These are phyloP conservation scores for Oryzias dopingdopingensis DNA, from an alignment of 2,797 vertebrate genomes.

Conservation along the genomic window DNA sequence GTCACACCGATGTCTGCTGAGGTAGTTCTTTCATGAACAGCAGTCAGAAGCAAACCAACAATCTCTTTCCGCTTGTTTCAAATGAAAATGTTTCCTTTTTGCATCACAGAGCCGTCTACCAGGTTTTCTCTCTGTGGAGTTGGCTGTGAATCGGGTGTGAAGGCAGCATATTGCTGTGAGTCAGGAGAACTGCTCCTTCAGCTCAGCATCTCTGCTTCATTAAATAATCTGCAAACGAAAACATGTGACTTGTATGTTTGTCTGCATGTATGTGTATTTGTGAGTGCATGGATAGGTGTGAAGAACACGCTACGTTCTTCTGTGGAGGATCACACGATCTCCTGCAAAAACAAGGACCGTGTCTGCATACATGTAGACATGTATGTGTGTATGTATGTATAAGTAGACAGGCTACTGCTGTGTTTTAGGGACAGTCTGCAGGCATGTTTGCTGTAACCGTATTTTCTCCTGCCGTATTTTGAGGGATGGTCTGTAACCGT, in stretches of 20 bases:
- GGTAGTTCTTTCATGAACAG: slow-evolving; percentile 6
- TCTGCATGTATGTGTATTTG: slow-evolving; percentile 30
- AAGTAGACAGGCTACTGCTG: too few relatives aligned
- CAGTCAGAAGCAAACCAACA: background rate
- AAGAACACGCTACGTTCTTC: slow-evolving; percentile 44
- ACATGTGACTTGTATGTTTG: slow-evolving; percentile 14
- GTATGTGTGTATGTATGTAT: too few relatives aligned
- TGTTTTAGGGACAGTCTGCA: too few relatives aligned
- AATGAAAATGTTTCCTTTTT: slow-evolving; percentile 31
- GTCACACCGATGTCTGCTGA: slow-evolving; percentile 6
- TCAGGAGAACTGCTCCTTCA: slow-evolving; percentile 23
- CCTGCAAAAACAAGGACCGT: slow-evolving; percentile 22
- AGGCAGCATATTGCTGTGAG: slow-evolving; percentile 37
- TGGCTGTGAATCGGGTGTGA: slow-evolving; percentile 40
- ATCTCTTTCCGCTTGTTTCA: slow-evolving; percentile 5
- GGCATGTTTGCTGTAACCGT: too few relatives aligned
- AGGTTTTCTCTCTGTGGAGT: slow-evolving; percentile 19
- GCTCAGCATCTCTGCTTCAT: slow-evolving; percentile 34
- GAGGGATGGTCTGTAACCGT: too few relatives aligned
- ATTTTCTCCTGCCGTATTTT: too few relatives aligned
- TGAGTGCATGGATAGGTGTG: slow-evolving; percentile 35
- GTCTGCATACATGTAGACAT: slow-evolving; percentile 56
- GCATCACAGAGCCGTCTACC: slow-evolving; percentile 18
- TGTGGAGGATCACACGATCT: slow-evolving; percentile 42
- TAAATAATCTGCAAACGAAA: slow-evolving; percentile 40